Evolutionary conservation across 2,113 vertebrate species (phyloP).

Genomic region (Tautogolabrus adspersus): DNA sequence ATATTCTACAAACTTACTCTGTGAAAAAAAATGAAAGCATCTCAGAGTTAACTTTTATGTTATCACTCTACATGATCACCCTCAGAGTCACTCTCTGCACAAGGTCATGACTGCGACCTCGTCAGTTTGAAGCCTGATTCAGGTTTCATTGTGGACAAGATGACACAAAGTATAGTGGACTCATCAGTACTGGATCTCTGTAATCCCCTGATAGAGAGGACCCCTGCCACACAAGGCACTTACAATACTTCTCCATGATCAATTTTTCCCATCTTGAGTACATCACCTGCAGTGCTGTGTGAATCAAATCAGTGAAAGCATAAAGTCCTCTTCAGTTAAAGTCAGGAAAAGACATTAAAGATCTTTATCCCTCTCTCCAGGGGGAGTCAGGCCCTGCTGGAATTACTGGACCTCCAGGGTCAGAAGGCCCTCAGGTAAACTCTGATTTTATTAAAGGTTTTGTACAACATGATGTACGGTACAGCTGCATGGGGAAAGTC

Average conservation of each 20-base stretch:
- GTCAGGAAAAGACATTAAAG: not conserved
- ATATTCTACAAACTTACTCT: too few relatives aligned
- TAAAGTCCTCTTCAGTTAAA: not conserved
- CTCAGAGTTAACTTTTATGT: not conserved
- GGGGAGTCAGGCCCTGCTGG: constrained; percentile 67
- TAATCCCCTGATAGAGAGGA: not conserved
- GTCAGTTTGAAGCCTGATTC: not conserved
- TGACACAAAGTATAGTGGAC: not conserved
- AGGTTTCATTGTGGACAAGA: constrained; percentile 5
- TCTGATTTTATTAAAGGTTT: not conserved
- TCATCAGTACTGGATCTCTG: constrained; percentile 4
- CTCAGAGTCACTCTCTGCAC: not conserved
- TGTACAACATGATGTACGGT: not conserved
- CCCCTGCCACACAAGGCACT: not conserved
- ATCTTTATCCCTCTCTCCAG: constrained; percentile 49
- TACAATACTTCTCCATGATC: not conserved
- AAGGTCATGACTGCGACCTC: not conserved
- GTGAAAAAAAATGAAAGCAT: not conserved
- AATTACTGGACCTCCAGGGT: constrained; percentile 63
- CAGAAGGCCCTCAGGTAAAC: constrained; percentile 73
- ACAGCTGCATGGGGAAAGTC: not conserved
- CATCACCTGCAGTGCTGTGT: constrained; percentile 1
- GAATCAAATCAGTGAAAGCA: constrained; percentile 1
- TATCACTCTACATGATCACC: not conserved
- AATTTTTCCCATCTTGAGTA: not conserved